Evolutionary conservation across 2,888 invertebrate genomes (phyloP).

Genomic region (Callyntrura sp.): DNA sequence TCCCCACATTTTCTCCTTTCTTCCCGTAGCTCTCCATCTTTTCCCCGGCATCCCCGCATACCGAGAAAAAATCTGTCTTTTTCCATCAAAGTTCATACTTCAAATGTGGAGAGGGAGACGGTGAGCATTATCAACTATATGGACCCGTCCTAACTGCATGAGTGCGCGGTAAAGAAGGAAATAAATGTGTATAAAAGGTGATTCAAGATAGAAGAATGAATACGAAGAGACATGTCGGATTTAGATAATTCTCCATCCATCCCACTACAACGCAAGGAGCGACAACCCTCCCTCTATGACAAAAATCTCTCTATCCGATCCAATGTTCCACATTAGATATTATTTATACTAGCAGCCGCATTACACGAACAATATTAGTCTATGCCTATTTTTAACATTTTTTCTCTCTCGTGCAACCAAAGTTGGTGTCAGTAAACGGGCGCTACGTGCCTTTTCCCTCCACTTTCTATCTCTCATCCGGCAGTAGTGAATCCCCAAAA

Average conservation of each 20-base stretch:
- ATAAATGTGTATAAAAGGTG: conserved; percentile 59
- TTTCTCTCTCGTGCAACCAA: no score
- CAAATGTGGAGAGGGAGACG: not conserved
- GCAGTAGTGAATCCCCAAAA: conserved; percentile 4
- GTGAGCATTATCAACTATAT: not conserved
- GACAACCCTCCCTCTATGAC: not conserved
- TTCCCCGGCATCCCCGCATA: not conserved
- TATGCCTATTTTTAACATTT: no score
- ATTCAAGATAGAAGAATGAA: conserved; percentile 78
- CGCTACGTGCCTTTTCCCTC: not conserved
- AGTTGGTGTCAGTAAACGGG: not conserved
- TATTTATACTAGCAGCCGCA: no score
- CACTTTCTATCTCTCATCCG: conserved; percentile 1
- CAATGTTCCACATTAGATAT: no score
- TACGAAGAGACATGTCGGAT: conserved; percentile 75
- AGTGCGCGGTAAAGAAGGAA: conserved; percentile 14
- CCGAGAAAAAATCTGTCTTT: no score
- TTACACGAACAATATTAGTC: not conserved
- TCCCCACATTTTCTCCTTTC: conserved; percentile 15
- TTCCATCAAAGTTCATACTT: no score
- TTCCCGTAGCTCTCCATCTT: not conserved
- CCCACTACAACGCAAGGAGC: not conserved
- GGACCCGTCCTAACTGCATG: not conserved
- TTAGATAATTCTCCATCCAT: conserved; percentile 54
- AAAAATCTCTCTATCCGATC: conserved; percentile 8